Base-by-base conservation (phyloP, 2,888 invertebrate genomes). In the Phaonia tiefii region DNA sequence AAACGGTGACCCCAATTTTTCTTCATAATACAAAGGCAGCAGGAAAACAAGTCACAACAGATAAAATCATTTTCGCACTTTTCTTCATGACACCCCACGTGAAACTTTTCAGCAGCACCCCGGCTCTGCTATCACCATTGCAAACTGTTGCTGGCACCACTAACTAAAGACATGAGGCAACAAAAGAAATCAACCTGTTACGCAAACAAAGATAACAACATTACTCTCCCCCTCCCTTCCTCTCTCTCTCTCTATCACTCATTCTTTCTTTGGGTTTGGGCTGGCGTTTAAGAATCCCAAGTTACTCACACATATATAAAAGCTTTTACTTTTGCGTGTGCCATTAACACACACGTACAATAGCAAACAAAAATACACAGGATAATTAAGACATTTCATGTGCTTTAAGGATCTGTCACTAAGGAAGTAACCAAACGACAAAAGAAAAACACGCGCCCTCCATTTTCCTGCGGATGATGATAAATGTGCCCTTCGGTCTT, bases 1-100 rank as follows among this genome's bases (percentile, higher is more conserved):
- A 63, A 76, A 76, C 65, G 49, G 69, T 80, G 76, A 76, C 69
- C 72, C 49, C 73, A 76, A 73, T 75, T 80, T 72, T 42, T 69
- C 56, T 49, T 51, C 15, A 15, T 31, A 66, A 5, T 10, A 67
- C 15, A 51, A 5, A 31, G 8, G 8, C 3, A 31, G 31, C 3
- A 31, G 8, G 3, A 31, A 31, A 31, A 31, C 3, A 31, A 31
- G 8, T 31, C 31, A 8, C 8, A 3, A 31, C 1, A 56, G 60
- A 37, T 17, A 51, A 44, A 25, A 44, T 65, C 25, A 49, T 65
- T 49, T 51, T 54, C 51, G 22, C 42, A 56, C 56, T 69, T 63
- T 60, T 58, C 37, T n/a, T 10, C 13, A 13, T 17, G 39, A 56
- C 25, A 1, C 20, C 8, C 15, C 17, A 2, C 17, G 8, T 31